phyloP scores from a whole-genome alignment of 2,888 invertebrate species.

The Harpalus rufipes region DNA sequence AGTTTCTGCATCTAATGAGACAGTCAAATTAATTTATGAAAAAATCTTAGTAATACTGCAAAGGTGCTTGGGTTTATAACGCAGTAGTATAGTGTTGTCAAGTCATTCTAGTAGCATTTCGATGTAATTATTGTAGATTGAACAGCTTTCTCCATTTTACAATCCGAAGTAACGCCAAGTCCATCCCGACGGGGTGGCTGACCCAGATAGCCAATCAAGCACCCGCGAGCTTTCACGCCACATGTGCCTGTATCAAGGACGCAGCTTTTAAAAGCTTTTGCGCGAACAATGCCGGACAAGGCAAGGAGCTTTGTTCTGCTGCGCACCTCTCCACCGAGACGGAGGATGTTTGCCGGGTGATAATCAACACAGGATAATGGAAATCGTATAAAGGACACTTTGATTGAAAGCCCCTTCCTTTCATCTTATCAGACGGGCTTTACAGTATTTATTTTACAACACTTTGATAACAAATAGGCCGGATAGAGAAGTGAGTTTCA shows the following conservation, averaged over 20 bases:
- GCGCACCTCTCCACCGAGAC: neutral
- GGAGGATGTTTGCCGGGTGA: slow-evolving; percentile 39
- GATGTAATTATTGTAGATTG: no score
- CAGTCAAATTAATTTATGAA: no score
- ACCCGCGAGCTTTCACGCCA: slow-evolving; percentile 52
- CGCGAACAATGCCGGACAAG: slow-evolving; percentile 55
- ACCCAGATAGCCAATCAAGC: slow-evolving; percentile 55
- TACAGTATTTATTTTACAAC: neutral
- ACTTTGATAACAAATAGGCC: slow-evolving; percentile 21
- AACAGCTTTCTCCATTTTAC: no score
- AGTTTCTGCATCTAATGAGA: no score
- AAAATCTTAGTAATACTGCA: no score
- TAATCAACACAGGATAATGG: slow-evolving; percentile 56
- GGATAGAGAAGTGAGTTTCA: no score
- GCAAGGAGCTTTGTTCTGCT: neutral
- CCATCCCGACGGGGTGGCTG: neutral
- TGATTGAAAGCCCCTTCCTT: slow-evolving; percentile 37
- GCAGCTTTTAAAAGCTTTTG: slow-evolving; percentile 65
- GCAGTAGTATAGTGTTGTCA: no score
- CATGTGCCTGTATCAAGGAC: slow-evolving; percentile 44
- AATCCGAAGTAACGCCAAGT: neutral
- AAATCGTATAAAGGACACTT: slow-evolving; percentile 45
- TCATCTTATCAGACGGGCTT: neutral
- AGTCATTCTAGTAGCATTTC: no score
- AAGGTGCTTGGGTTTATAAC: no score